Evolutionary conservation across 1,140 invertebrate species (phyloP).

Genomic region (Diabrotica undecimpunctata): DNA sequence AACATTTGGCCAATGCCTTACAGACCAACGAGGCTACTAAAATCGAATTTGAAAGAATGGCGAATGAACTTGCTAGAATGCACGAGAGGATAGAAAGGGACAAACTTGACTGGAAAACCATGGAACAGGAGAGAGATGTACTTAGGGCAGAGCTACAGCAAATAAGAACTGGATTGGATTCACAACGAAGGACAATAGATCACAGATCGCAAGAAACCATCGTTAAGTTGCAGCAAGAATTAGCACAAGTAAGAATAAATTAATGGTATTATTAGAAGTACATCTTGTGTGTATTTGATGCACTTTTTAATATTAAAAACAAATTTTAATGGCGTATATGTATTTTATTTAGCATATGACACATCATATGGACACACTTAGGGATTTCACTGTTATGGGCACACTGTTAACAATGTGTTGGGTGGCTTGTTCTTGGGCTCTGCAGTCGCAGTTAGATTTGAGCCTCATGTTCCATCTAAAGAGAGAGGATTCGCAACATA

Average conservation of each 20-base stretch:
- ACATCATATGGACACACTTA: no score
- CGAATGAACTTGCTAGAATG: slow-evolving; percentile 71
- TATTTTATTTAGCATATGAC: no score
- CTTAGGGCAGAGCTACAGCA: slow-evolving; percentile 66
- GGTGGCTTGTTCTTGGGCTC: no score
- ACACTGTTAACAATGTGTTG: no score
- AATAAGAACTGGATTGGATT: slow-evolving; percentile 61
- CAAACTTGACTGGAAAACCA: slow-evolving; percentile 60
- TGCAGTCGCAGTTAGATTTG: no score
- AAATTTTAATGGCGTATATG: no score
- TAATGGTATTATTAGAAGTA: no score
- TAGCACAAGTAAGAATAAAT: slow-evolving; percentile 58
- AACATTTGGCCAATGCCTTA: slow-evolving; percentile 74
- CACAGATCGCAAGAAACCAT: slow-evolving; percentile 63
- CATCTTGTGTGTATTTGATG: no score
- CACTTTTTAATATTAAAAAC: no score
- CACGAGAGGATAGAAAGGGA: slow-evolving; percentile 72
- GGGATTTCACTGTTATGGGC: no score
- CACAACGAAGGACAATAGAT: slow-evolving; percentile 59
- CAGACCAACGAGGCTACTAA: slow-evolving; percentile 73
- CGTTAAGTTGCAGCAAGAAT: slow-evolving; percentile 64
- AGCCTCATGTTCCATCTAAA: no score
- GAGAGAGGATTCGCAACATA: no score
- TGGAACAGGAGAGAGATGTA: slow-evolving; percentile 68
- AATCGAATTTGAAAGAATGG: slow-evolving; percentile 79